Percentiles rank a stretch among this genome's conserved stretches.
Conservation (phyloP, 2,113 vertebrate species). For the Pygoscelis adeliae region DNA sequence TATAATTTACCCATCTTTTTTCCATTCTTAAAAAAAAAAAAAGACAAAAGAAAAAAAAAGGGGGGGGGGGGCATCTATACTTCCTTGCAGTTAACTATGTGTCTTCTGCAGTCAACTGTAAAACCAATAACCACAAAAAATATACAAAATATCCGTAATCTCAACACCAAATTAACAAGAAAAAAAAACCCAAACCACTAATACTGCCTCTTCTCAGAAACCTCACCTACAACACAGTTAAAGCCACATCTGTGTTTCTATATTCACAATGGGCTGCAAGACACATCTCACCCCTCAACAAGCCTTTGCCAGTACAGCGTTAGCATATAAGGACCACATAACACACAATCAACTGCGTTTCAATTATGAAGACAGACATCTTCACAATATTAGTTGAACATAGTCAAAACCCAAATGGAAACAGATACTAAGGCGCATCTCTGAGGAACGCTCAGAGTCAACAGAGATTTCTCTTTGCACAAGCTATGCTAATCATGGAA, state of each 20-base stretch:
- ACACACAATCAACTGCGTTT: not conserved
- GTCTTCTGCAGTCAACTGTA: not conserved
- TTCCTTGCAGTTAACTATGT: not conserved
- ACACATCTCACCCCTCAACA: accelerated
- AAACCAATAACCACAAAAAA: not conserved
- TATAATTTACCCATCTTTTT: not conserved
- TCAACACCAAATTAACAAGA: not conserved
- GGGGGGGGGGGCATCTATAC: not conserved
- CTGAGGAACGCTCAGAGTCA: not conserved
- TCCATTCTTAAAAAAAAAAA: not conserved
- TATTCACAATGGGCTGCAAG: not conserved
- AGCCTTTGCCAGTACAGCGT: not conserved
- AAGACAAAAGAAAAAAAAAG: not conserved
- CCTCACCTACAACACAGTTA: not conserved
- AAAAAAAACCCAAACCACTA: not conserved
- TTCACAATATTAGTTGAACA: not conserved
- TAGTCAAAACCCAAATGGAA: not conserved
- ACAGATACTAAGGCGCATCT: not conserved
- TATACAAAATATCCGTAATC: not conserved
- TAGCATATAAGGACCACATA: not conserved
- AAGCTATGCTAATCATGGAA: not conserved
- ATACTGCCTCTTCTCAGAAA: not conserved
- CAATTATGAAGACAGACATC: not conserved
- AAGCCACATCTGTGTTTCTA: not conserved
- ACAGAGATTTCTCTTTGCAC: not conserved